phyloP scores from a whole-genome alignment of 1,140 invertebrate genomes.

The Zaprionus lachaisei region DNA sequence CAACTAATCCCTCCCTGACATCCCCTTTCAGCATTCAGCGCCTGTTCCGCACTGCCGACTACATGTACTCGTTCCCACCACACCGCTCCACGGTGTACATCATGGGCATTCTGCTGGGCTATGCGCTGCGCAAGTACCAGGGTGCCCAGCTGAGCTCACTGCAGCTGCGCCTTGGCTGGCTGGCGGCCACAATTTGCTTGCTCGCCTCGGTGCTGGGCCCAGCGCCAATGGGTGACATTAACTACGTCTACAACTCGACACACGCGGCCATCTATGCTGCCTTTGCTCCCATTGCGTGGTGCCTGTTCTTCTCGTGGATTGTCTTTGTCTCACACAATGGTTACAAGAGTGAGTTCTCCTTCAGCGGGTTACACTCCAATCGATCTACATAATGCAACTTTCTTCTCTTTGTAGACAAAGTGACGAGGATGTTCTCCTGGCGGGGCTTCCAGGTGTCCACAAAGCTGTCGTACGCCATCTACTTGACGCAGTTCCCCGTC shows the following conservation, averaged over 20 bases:
- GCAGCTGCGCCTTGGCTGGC: constrained; percentile 87
- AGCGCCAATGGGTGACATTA: constrained; percentile 88
- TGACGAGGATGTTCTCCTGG: constrained; percentile 86
- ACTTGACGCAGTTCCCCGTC: constrained; percentile 89
- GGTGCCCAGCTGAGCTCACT: constrained; percentile 79
- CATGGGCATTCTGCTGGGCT: constrained; percentile 89
- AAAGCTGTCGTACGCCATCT: constrained; percentile 88
- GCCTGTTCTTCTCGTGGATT: constrained; percentile 88
- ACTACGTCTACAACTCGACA: constrained; percentile 88
- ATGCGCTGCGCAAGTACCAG: constrained; percentile 85
- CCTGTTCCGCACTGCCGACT: constrained; percentile 89
- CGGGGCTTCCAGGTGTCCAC: constrained; percentile 87
- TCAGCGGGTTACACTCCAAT: neutral
- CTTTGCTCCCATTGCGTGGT: constrained; percentile 90
- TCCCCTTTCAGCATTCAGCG: constrained; percentile 86
- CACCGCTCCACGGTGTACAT: constrained; percentile 90
- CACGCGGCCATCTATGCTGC: constrained; percentile 90
- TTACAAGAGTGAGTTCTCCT: constrained; percentile 85
- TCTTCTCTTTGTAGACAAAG: constrained; percentile 82
- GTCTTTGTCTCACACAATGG: constrained; percentile 87
- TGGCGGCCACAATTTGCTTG: constrained; percentile 84
- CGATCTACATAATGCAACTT: neutral
- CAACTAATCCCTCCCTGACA: neutral
- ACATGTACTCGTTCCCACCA: constrained; percentile 89
- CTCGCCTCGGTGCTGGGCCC: constrained; percentile 87